phyloP scores from a whole-genome alignment of 2,113 vertebrate species.

The Zosterops hypoxanthus region DNA sequence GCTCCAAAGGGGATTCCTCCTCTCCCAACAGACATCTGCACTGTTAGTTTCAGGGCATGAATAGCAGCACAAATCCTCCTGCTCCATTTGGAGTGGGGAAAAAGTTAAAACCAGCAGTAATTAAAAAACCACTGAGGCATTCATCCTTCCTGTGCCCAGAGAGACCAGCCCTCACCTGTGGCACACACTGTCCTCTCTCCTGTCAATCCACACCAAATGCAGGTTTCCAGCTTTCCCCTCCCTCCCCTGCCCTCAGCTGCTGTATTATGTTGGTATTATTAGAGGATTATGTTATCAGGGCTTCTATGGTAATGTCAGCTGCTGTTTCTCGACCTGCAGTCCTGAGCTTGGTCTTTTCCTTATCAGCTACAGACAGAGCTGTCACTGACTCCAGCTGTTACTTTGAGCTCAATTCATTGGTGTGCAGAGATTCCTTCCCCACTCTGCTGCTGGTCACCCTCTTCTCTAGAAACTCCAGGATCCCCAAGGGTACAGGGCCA shows the following conservation, averaged over 20 bases:
- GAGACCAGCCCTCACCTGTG: neutral
- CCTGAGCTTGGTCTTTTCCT: constrained; percentile 9
- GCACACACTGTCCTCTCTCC: neutral
- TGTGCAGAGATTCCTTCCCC: neutral
- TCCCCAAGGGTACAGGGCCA: neutral
- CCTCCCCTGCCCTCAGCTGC: neutral
- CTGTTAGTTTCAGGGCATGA: neutral
- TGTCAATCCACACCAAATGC: neutral
- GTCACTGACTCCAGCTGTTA: neutral
- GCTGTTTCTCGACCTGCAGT: constrained; percentile 15
- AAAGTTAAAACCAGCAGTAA: neutral
- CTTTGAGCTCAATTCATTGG: neutral
- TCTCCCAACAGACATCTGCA: neutral
- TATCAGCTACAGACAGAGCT: constrained; percentile 10
- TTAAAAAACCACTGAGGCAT: neutral
- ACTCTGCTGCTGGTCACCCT: neutral
- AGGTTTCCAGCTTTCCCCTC: neutral
- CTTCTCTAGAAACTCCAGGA: neutral
- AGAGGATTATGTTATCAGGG: constrained; percentile 58
- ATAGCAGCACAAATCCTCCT: neutral
- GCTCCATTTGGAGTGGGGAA: neutral
- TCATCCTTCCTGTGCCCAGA: neutral
- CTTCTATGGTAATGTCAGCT: constrained; percentile 14
- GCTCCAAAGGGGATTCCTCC: neutral
- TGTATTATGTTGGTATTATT: neutral